These are phyloP conservation scores for Lampris incognitus DNA, from an alignment of 2,113 vertebrate species.

Conservation along the genomic window DNA sequence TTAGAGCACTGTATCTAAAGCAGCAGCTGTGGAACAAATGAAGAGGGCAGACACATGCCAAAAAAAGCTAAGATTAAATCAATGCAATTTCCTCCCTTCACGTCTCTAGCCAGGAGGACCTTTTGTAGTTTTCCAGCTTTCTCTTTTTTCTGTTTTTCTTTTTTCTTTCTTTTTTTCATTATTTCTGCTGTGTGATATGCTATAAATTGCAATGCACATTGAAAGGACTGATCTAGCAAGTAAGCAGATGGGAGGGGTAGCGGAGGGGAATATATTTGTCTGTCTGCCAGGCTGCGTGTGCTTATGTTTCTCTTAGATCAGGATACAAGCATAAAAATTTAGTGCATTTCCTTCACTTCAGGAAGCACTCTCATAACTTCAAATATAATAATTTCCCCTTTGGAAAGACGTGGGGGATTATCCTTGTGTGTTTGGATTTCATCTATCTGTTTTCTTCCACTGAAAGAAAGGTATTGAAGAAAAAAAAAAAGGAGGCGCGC, in stretches of 20 bases:
- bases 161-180: slow-evolving; percentile 8
- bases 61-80: slow-evolving; percentile 75
- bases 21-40: slow-evolving; percentile 51
- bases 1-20: slow-evolving; percentile 47
- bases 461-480: slow-evolving; percentile 68
- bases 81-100: slow-evolving; percentile 74
- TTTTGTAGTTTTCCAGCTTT: slow-evolving; percentile 56
- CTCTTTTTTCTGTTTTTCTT: slow-evolving; percentile 32
- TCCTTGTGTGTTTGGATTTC: slow-evolving; percentile 71
- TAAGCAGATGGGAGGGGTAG: slow-evolving; percentile 33
- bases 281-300: slow-evolving; percentile 62
- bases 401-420: slow-evolving; percentile 73
- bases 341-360: slow-evolving; percentile 69
- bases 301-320: slow-evolving; percentile 80
- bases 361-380: slow-evolving; percentile 78
- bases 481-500: slow-evolving; percentile 49
- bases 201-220: slow-evolving; percentile 61
- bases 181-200: slow-evolving; percentile 46
- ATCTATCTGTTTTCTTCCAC: slow-evolving; percentile 63
- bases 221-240: slow-evolving; percentile 23
- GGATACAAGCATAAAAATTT: slow-evolving; percentile 62
- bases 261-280: slow-evolving; percentile 60
- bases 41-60: slow-evolving; percentile 59
- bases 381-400: slow-evolving; percentile 84
- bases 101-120: slow-evolving; percentile 62